A percentile compares a stretch with the other conserved stretches of the same genome.
These are phyloP conservation scores for Platyscapa corneri DNA, from an alignment of 1,140 invertebrate species.

Conservation along the genomic window DNA sequence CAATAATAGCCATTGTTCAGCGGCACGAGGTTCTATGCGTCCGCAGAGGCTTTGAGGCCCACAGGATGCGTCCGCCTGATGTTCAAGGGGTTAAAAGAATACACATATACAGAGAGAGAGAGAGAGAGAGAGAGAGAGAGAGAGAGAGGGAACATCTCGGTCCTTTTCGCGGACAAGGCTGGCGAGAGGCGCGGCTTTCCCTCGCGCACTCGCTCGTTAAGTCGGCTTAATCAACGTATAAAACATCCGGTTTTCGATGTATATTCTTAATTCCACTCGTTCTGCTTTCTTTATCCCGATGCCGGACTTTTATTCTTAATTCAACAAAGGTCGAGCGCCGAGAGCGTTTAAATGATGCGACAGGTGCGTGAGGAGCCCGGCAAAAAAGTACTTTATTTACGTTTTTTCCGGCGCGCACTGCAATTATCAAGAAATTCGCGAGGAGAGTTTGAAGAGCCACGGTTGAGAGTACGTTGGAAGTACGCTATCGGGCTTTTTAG, in stretches of 20 bases:
- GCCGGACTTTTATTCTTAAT: not conserved
- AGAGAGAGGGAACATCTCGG: not conserved
- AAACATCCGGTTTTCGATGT: slow-evolving; percentile 37
- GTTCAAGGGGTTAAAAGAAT: slow-evolving; percentile 36
- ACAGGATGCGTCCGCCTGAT: slow-evolving; percentile 22
- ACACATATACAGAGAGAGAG: not conserved
- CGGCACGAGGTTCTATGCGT: not conserved
- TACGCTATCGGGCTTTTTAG: not conserved
- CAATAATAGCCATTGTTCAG: slow-evolving; percentile 46
- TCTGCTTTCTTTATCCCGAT: not conserved
- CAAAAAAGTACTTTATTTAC: slow-evolving; percentile 16
- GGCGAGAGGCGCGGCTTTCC: slow-evolving; percentile 18
- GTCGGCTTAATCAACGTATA: slow-evolving; percentile 42
- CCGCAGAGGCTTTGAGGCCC: slow-evolving; percentile 14
- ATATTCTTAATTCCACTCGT: slow-evolving; percentile 18
- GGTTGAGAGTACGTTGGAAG: not conserved
- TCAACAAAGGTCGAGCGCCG: slow-evolving; percentile 30
- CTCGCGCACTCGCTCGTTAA: slow-evolving; percentile 27
- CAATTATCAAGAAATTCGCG: slow-evolving; percentile 25
- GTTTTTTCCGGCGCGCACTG: not conserved
- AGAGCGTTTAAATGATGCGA: slow-evolving; percentile 32
- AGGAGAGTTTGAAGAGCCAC: not conserved
- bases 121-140: not conserved
- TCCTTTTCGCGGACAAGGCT: not conserved
- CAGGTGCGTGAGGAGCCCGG: slow-evolving; percentile 41